Percentiles rank a stretch among this genome's conserved stretches.
Conservation (phyloP, 2,113 vertebrate species). For the Phodopus roborovskii region DNA sequence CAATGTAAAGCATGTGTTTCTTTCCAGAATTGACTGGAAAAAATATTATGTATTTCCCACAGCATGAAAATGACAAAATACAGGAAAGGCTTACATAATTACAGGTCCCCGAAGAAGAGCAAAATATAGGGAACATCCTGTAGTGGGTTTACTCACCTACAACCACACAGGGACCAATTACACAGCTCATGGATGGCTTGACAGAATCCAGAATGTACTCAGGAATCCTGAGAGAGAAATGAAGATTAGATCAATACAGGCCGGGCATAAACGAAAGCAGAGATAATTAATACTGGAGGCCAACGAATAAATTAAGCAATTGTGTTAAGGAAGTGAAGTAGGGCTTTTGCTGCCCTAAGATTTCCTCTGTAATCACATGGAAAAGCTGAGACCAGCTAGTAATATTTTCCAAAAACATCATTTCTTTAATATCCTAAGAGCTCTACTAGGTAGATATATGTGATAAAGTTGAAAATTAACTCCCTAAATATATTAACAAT, state of each 20-base stretch:
- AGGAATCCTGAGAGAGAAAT: constrained; percentile 65
- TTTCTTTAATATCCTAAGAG: background rate
- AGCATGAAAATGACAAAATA: constrained; percentile 38
- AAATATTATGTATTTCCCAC: constrained; percentile 38
- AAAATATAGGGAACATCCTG: constrained; percentile 3
- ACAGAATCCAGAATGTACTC: constrained; percentile 73
- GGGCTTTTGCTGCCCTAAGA: background rate
- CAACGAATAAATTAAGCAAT: constrained; percentile 68
- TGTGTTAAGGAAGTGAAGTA: constrained; percentile 46
- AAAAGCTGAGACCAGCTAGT: background rate
- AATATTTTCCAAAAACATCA: constrained; percentile 8
- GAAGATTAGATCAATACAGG: constrained; percentile 76
- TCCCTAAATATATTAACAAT: background rate
- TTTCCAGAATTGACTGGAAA: constrained; percentile 43
- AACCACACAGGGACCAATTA: constrained; percentile 79
- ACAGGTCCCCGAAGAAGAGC: constrained; percentile 31
- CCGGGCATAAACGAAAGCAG: constrained; percentile 61
- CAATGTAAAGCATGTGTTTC: constrained; percentile 45
- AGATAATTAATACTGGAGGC: constrained; percentile 72
- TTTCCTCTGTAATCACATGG: background rate
- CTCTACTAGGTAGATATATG: background rate
- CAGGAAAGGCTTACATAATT: constrained; percentile 47
- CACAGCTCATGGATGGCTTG: constrained; percentile 60
- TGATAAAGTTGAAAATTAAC: background rate
- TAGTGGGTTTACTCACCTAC: background rate